A percentile compares a stretch with the other conserved stretches of the same genome.
Conservation (phyloP, 2,797 vertebrate species). For the Danio kyathit region DNA sequence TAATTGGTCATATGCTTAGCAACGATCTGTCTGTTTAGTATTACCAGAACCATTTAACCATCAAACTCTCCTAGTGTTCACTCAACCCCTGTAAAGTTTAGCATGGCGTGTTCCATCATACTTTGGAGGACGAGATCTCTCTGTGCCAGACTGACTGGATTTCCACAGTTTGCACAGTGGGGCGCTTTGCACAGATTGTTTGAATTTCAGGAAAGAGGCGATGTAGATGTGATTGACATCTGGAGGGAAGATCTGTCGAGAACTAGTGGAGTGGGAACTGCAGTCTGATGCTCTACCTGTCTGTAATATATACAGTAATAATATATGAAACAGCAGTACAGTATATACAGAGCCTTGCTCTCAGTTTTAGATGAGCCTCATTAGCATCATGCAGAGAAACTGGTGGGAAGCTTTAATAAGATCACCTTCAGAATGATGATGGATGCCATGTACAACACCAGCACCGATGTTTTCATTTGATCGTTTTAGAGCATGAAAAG, state of each 20-base stretch:
- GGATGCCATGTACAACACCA: slow-evolving; percentile 11
- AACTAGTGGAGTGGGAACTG: slow-evolving; percentile 8
- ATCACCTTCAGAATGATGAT: slow-evolving; percentile 35
- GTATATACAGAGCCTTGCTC: not conserved
- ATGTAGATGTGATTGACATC: slow-evolving; percentile 33
- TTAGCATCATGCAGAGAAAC: slow-evolving; percentile 23
- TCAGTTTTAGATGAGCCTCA: slow-evolving; percentile 3
- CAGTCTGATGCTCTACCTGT: slow-evolving; percentile 13
- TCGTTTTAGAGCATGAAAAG: slow-evolving; percentile 29
- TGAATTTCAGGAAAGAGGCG: slow-evolving; percentile 28
- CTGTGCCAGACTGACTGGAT: slow-evolving; percentile 31
- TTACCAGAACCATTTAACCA: not conserved
- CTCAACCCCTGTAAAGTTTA: slow-evolving; percentile 14
- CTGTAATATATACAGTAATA: not conserved
- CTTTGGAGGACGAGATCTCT: slow-evolving; percentile 11
- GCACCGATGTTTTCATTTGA: slow-evolving; percentile 25
- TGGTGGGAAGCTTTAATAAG: slow-evolving; percentile 21
- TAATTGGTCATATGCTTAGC: not conserved
- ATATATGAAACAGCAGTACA: not conserved
- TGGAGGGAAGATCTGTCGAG: slow-evolving; percentile 21
- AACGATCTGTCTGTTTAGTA: not conserved
- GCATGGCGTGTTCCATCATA: slow-evolving; percentile 19
- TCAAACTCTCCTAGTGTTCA: not conserved
- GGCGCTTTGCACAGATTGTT: slow-evolving; percentile 22
- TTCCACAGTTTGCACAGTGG: slow-evolving; percentile 10